Percentiles rank a stretch among this genome's conserved stretches.
phyloP scores from a whole-genome alignment of 2,797 vertebrate species.

The Mormyrops boulengeri region DNA sequence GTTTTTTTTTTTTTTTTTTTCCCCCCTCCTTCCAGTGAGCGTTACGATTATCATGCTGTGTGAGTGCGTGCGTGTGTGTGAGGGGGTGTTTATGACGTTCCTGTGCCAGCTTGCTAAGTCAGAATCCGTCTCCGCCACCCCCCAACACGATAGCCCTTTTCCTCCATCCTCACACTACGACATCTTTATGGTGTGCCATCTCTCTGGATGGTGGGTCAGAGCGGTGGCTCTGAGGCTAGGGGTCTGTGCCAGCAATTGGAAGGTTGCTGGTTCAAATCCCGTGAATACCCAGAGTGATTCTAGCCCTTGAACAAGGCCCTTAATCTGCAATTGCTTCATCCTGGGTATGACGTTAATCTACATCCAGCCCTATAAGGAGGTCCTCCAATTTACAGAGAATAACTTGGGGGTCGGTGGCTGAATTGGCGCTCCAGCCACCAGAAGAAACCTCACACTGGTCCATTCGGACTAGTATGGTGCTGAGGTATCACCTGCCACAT shows the following conservation, averaged over 20 bases:
- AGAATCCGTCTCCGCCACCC: neutral
- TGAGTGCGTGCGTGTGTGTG: neutral
- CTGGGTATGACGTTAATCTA: neutral
- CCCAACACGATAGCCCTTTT: neutral
- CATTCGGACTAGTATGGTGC: neutral
- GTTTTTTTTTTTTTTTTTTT: constrained; percentile 7
- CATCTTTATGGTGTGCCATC: neutral
- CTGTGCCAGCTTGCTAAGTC: neutral
- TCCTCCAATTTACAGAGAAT: neutral
- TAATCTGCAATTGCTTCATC: neutral
- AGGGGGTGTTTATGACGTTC: neutral
- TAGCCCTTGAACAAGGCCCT: neutral
- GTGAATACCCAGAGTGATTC: neutral
- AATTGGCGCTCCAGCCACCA: too few species aligned
- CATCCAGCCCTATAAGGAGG: neutral
- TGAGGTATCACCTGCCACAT: neutral
- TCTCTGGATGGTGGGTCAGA: neutral
- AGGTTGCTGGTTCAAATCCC: too few species aligned
- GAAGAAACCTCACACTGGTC: neutral
- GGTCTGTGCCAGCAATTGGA: too few species aligned
- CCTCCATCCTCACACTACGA: neutral
- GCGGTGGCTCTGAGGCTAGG: neutral
- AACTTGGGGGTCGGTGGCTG: neutral
- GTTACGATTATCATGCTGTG: neutral
- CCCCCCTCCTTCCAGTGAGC: neutral